These are phyloP conservation scores for Drosophila ercepeae DNA, from an alignment of 1,140 invertebrate species.

Conservation along the genomic window DNA sequence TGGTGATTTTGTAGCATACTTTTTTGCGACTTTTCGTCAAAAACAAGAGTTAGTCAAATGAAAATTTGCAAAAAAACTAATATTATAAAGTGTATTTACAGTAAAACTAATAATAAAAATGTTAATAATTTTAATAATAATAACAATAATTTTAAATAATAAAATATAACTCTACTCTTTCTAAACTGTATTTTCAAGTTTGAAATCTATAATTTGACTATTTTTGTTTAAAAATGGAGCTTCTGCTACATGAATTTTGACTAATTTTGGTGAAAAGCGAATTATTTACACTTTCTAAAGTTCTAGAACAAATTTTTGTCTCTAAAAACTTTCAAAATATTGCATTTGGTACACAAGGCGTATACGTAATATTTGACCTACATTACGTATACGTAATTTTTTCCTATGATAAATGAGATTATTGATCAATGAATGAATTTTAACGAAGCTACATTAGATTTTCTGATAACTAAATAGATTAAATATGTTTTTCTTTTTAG, in stretches of 20 bases:
- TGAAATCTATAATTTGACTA: not conserved
- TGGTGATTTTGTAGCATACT: conserved; percentile 14
- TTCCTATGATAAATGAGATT: not conserved
- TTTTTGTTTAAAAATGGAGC: not conserved
- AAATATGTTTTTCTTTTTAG: not conserved
- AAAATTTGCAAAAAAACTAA: not conserved
- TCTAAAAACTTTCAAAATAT: no score
- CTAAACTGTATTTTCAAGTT: not conserved
- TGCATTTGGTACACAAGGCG: not conserved
- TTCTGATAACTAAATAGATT: not conserved
- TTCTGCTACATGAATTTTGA: no score
- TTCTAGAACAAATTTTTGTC: no score
- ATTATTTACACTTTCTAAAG: no score
- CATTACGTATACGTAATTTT: conserved; percentile 1
- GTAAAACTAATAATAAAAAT: not conserved
- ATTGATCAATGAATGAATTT: not conserved
- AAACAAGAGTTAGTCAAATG: conserved; percentile 19
- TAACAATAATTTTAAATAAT: not conserved
- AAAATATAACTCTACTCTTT: not conserved
- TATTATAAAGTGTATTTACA: not conserved
- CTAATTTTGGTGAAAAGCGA: no score
- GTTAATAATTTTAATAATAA: not conserved
- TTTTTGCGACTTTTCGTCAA: conserved; percentile 24
- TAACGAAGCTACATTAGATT: not conserved
- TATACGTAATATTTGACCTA: not conserved